A percentile compares a stretch with the other conserved stretches of the same genome.
These are phyloP conservation scores for Antitype chi DNA, from an alignment of 2,888 invertebrate species.

Conservation along the genomic window DNA sequence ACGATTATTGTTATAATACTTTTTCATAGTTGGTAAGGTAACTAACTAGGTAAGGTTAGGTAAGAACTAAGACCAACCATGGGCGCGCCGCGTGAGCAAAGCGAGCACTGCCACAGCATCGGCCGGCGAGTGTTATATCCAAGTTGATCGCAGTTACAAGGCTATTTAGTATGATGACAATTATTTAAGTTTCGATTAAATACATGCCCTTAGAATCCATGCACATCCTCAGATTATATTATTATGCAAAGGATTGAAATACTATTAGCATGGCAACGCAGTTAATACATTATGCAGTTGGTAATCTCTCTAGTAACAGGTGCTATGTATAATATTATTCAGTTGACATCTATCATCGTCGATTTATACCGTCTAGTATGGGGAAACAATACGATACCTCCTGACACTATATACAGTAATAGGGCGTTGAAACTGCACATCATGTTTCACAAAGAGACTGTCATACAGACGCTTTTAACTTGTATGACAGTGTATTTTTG, in stretches of 20 bases:
- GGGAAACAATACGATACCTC: too few species aligned
- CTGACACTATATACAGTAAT: too few species aligned
- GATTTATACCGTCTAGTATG: background rate
- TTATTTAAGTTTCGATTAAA: background rate
- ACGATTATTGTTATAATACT: background rate
- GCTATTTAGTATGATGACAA: background rate
- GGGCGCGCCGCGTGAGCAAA: too few species aligned
- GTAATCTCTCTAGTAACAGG: constrained; percentile 50
- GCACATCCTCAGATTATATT: constrained; percentile 8
- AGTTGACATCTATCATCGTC: constrained; percentile 14
- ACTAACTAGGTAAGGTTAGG: too few species aligned
- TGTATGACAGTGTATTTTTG: too few species aligned
- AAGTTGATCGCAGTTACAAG: too few species aligned
- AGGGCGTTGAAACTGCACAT: too few species aligned
- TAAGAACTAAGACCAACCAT: too few species aligned
- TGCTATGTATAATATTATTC: constrained; percentile 37
- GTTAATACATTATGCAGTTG: constrained; percentile 52
- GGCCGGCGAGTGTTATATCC: too few species aligned
- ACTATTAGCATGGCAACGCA: constrained; percentile 30
- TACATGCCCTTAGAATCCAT: background rate
- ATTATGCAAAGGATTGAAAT: constrained; percentile 47
- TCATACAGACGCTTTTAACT: background rate
- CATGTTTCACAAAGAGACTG: background rate
- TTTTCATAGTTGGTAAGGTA: background rate
- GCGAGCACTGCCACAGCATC: too few species aligned